Evolutionary conservation across 2,888 invertebrate species (phyloP), one percentile per base, ranked within the genome.

Genomic region (Acrobasis suavella): DNA sequence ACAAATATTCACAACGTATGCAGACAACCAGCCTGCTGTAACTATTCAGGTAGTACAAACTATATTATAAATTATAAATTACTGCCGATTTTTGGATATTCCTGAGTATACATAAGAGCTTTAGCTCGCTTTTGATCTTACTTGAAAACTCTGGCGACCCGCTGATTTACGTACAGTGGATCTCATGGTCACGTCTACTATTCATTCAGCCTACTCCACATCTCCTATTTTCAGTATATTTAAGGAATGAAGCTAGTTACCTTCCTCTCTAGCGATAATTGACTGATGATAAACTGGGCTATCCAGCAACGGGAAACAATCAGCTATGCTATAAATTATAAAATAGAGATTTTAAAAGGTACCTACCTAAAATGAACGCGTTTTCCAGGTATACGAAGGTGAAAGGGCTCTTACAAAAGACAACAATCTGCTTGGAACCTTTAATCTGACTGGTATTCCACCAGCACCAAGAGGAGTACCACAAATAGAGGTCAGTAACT

Each of bases 351-450:
- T 42, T 12, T 12, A 3, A 10, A 1, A 42, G 12, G 12, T n/a
- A n/a, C n/a, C n/a, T 46, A 3, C 5, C 1, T 46, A 16, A 32
- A 32, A 50, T 8, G 8, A 32, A 17, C 38, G 1, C 39, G 51
- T 16, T 62, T 74, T 77, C 22, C 71, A 93, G 93, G 96, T 97
- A 2, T 97, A 95, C 76, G 97, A 97, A 88, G 97, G 97, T 37
- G 97, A 97, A 86, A 93, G 98, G 65, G 96, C 96, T 17, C 96
- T 98, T 97, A 98, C 98, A 9, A 97, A 95, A 82, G 98, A 98
- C 79, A 98, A 98, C 82, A 97, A 98, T 77, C 87, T 96, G 2
- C 84, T 97, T 61, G 97, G 97, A 17, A 96, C 96, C 12, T 97
- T 97, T 76, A 96, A 96, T 76, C 89, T 97, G 17, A 94, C 95